A percentile compares a stretch with the other conserved stretches of the same genome.
Conservation (phyloP, 2,797 vertebrate genomes). For the Pseudomugil tenellus region DNA sequence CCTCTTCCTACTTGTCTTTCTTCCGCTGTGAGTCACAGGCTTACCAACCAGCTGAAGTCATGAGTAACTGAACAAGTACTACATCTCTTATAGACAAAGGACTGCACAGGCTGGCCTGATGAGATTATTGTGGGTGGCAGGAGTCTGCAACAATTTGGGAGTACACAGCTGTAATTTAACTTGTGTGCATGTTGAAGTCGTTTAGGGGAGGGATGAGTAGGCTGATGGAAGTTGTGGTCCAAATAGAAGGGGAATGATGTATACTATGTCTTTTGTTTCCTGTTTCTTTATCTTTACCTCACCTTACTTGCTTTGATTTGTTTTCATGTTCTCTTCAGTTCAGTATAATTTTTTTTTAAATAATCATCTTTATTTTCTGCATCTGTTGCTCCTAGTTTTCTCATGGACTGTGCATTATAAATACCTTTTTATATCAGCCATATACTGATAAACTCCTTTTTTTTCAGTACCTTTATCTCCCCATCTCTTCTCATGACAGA, state of each 20-base stretch:
- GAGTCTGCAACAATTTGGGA: conserved; percentile 84
- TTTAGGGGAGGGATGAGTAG: conserved; percentile 83
- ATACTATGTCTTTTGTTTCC: conserved; percentile 84
- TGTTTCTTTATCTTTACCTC: conserved; percentile 74
- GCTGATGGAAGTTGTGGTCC: conserved; percentile 83
- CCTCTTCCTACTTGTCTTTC: conserved; percentile 51
- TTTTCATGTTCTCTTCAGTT: conserved; percentile 21
- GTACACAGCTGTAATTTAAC: conserved; percentile 84
- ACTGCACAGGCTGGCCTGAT: conserved; percentile 72
- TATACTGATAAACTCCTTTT: conserved; percentile 29
- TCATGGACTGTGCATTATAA: conserved; percentile 37
- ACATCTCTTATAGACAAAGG: conserved; percentile 80
- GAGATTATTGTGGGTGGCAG: conserved; percentile 83
- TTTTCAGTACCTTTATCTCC: conserved; percentile 26
- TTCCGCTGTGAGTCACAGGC: conserved; percentile 50
- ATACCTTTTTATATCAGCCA: conserved; percentile 49
- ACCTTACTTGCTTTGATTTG: conserved; percentile 27
- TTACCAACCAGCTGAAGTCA: conserved; percentile 69
- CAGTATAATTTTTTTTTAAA: conserved; percentile 19
- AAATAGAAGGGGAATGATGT: conserved; percentile 81
- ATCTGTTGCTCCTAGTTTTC: conserved; percentile 18
- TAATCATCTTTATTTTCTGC: conserved; percentile 15
- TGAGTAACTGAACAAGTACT: conserved; percentile 76
- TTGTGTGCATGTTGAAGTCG: conserved; percentile 87
- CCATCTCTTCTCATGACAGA: conserved; percentile 65